Conservation (phyloP, 2,113 vertebrate species). For the Pantherophis guttatus region DNA sequence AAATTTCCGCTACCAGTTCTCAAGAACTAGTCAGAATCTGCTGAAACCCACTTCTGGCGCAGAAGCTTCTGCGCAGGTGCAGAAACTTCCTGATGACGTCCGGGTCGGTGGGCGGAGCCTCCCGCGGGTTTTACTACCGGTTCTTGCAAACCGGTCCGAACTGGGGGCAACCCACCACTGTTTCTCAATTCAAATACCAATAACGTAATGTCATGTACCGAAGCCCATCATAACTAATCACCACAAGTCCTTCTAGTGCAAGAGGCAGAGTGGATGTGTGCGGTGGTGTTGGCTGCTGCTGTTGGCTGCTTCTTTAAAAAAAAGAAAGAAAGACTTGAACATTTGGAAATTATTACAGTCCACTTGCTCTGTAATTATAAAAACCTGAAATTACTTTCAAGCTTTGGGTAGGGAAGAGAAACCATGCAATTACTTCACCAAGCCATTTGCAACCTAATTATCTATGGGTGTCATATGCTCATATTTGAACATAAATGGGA, state of each 20-base stretch:
- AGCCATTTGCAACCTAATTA: conserved; percentile 53
- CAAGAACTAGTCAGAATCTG: too few species aligned
- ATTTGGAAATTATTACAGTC: conserved; percentile 60
- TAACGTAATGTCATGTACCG: neutral
- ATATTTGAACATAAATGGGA: conserved; percentile 10
- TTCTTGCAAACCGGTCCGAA: too few species aligned
- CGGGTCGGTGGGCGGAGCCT: too few species aligned
- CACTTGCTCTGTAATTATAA: conserved; percentile 56
- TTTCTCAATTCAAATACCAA: neutral
- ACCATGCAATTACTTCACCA: conserved; percentile 50
- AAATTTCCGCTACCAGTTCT: too few species aligned
- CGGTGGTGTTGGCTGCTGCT: neutral
- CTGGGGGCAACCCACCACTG: too few species aligned
- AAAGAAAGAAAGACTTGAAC: conserved; percentile 37
- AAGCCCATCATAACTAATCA: neutral
- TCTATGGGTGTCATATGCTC: neutral
- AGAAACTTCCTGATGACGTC: too few species aligned
- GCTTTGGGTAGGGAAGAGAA: conserved; percentile 44
- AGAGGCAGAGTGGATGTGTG: neutral
- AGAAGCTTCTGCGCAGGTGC: too few species aligned
- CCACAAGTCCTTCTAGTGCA: conserved; percentile 7
- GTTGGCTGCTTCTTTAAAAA: neutral
- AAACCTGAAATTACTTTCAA: conserved; percentile 61
- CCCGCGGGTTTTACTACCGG: too few species aligned
- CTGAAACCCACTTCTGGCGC: too few species aligned